A percentile compares a stretch with the other conserved stretches of the same genome.
phyloP scores from a whole-genome alignment of 1,140 invertebrate genomes.

The Spodoptera litura region DNA sequence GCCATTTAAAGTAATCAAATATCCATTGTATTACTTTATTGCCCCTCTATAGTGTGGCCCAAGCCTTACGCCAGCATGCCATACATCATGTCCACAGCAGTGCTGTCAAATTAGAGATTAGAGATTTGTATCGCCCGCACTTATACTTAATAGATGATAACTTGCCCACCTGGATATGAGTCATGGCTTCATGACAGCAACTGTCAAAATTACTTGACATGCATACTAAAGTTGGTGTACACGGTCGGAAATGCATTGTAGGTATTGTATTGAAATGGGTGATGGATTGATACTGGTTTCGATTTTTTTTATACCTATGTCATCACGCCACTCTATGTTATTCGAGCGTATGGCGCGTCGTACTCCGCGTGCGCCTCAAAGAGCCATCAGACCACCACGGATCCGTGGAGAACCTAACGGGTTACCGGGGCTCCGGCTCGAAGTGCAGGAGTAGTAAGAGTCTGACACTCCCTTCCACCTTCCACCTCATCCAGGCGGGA shows the following conservation, averaged over 20 bases:
- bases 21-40: too few species aligned
- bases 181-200: neutral
- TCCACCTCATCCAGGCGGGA: too few species aligned
- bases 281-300: neutral
- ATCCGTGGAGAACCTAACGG: too few species aligned
- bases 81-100: conserved; percentile 28
- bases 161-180: conserved; percentile 27
- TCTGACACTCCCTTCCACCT: too few species aligned
- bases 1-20: too few species aligned
- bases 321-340: too few species aligned
- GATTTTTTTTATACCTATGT: too few species aligned
- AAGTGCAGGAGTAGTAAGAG: too few species aligned
- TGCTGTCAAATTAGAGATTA: conserved; percentile 34
- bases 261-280: neutral
- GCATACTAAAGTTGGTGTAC: conserved; percentile 8
- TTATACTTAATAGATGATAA: conserved; percentile 37
- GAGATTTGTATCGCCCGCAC: conserved; percentile 25
- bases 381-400: too few species aligned
- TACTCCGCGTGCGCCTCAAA: too few species aligned
- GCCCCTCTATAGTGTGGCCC: neutral
- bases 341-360: too few species aligned
- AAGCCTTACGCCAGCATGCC: neutral
- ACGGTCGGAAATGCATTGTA: conserved; percentile 14
- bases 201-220: conserved; percentile 2
- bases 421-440: too few species aligned